Percentiles rank a stretch among this genome's conserved stretches.
Evolutionary conservation across 2,888 invertebrate species (phyloP).

Genomic region (Thysanoteuthis rhombus): DNA sequence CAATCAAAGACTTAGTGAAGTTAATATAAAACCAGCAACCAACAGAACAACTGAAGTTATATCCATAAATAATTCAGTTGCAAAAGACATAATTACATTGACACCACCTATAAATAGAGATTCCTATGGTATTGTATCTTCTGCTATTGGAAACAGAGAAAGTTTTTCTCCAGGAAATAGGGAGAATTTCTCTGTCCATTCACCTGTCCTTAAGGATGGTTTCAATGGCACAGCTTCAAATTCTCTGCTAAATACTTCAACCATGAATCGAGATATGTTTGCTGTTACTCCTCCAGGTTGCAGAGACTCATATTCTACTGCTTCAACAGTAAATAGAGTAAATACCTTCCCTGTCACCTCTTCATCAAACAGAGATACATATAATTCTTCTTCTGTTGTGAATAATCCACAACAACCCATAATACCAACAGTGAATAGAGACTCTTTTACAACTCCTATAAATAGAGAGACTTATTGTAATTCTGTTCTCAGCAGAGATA

Average conservation of each 20-base stretch:
- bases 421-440: constrained; percentile 12
- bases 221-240: not conserved
- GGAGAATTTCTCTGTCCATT: not conserved
- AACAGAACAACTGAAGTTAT: not conserved
- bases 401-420: not conserved
- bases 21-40: not conserved
- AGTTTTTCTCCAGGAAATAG: not conserved
- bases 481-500: not conserved
- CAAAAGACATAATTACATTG: constrained; percentile 13
- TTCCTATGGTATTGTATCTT: not conserved
- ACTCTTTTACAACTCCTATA: not conserved
- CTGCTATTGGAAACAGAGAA: not conserved
- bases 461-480: not conserved
- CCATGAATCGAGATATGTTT: constrained; percentile 15
- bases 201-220: not conserved
- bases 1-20: not conserved
- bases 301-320: not conserved
- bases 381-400: not conserved
- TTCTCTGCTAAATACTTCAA: not conserved
- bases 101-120: constrained; percentile 13
- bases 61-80: not conserved
- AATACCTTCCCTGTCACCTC: not conserved
- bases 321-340: not conserved
- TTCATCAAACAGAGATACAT: not conserved
- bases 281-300: not conserved